A percentile compares a stretch with the other conserved stretches of the same genome.
Conservation (phyloP, 1,140 invertebrate genomes). For the Myzus persicae region DNA sequence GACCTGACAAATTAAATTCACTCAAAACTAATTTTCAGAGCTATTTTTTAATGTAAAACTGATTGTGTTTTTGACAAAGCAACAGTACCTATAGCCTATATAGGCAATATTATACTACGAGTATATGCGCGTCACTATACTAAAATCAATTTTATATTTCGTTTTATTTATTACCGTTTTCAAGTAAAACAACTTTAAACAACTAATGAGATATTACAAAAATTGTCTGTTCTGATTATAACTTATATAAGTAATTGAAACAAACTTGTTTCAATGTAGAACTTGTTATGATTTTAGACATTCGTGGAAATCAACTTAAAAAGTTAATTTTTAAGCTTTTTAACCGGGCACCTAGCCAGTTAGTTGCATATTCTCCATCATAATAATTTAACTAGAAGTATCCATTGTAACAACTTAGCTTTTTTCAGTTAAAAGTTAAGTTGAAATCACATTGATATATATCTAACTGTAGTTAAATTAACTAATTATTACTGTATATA, state of each 20-base stretch:
- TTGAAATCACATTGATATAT: no score
- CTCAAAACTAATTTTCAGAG: not conserved
- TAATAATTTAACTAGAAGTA: not conserved
- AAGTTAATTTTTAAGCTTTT: not conserved
- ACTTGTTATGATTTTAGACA: not conserved
- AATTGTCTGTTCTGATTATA: not conserved
- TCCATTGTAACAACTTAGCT: not conserved
- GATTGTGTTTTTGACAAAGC: not conserved
- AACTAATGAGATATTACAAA: not conserved
- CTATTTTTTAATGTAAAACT: not conserved
- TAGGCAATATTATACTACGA: no score
- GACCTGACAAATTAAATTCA: not conserved
- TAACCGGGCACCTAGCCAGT: not conserved
- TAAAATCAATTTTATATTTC: no score
- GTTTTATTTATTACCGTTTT: not conserved
- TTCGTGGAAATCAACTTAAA: not conserved
- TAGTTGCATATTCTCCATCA: not conserved
- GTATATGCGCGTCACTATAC: not conserved
- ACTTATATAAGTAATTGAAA: not conserved
- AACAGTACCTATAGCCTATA: no score
- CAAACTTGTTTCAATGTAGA: not conserved
- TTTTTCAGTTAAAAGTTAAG: not conserved
- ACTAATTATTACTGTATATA: no score
- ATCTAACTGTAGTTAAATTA: no score
- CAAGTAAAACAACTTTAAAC: not conserved